Base-by-base conservation (phyloP, 2,888 invertebrate species). In the Elgonia sp. region DNA sequence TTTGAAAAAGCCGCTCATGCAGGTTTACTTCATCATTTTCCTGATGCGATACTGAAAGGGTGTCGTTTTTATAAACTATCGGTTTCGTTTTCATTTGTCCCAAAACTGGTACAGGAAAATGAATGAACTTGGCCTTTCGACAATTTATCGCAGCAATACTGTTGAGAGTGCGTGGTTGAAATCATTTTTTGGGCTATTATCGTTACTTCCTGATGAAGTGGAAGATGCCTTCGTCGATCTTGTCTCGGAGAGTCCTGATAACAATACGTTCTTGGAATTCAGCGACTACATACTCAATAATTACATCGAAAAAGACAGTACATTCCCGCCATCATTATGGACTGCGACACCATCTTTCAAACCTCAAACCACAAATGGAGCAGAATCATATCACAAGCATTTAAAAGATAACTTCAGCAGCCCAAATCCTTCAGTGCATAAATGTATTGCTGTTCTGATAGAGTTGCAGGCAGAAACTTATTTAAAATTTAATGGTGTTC, bases 151-250 rank as follows among this genome's bases (percentile, higher is more conserved):
- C 0, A 39, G 62, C 18, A 20, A 62, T 46, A 62, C 37, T 80
- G 7, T 29, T 29, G 60, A 70, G n/a, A 20, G 70, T 50, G 70
- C 50, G 16, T 81, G 73, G 65, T 40, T 82, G 63, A 82, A 82
- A 63, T 9, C 42, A 9, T 72, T 82, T 39, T 72, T 82, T 18
- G 60, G 69, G 12, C 39, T 67, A 50, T 42, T 29, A 37, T 80
- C 21, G 37, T 80, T 80, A 12, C 0, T 60, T 10, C 20, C 62
- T 20, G 29, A 80, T 12, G 60, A 70, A 70, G 18, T 42, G 1
- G 20, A 70, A 46, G 37, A 37, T 6, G 62, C 63, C 18, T 72
- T 82, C 18, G n/a, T 63, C 8, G 81, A 82, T 9, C 46, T 63
- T 21, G 40, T 70, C 21, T 81, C 81, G 20, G 42, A 57, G 12